A percentile compares a stretch with the other conserved stretches of the same genome.
Evolutionary conservation across 1,140 invertebrate species (phyloP).

Genomic region (Acyrthosiphon pisum): DNA sequence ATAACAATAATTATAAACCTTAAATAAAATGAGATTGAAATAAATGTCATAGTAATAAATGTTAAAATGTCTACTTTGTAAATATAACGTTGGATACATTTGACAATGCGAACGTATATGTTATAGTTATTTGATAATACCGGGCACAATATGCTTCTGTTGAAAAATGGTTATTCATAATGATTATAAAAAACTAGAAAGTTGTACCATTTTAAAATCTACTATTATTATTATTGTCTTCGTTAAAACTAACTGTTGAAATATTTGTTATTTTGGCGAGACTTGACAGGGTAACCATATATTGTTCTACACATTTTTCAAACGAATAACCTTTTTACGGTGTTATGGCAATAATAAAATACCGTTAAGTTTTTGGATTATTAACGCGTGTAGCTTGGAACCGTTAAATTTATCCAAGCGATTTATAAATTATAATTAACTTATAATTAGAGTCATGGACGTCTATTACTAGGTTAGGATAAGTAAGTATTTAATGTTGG

Average conservation of each 20-base stretch:
- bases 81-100: background rate
- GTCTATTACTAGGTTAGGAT: background rate
- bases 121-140: no score
- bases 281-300: no score
- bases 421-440: no score
- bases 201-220: background rate
- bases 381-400: no score
- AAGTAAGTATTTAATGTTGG: background rate
- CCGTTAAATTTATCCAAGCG: no score
- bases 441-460: no score
- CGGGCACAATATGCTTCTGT: no score
- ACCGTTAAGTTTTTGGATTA: no score
- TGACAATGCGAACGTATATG: background rate
- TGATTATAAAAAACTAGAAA: background rate
- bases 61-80: background rate
- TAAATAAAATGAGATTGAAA: background rate
- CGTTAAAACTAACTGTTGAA: background rate
- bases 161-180: background rate
- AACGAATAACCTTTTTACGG: no score
- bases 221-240: background rate
- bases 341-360: no score
- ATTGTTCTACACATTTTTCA: no score
- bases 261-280: no score
- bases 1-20: background rate
- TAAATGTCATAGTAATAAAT: background rate